These are phyloP conservation scores for Formica aserva DNA, from an alignment of 2,888 invertebrate genomes.

Conservation along the genomic window DNA sequence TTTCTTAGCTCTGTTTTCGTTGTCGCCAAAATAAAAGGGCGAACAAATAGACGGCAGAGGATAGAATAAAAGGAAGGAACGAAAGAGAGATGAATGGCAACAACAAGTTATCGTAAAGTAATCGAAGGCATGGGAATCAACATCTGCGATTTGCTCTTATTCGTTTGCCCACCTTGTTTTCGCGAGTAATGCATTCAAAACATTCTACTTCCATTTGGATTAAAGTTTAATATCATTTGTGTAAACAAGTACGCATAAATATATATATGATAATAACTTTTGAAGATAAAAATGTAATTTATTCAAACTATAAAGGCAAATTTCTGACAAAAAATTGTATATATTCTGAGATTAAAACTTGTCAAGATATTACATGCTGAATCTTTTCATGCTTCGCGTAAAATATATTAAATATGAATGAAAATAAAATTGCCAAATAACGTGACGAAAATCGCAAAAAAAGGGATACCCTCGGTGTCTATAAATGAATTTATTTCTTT, in stretches of 20 bases:
- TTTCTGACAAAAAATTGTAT: not conserved
- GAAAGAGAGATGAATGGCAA: conserved; percentile 27
- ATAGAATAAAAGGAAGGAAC: not conserved
- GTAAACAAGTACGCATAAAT: not conserved
- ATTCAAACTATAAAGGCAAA: not conserved
- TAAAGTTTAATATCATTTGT: not conserved
- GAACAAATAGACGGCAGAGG: conserved; percentile 1
- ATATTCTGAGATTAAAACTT: not conserved
- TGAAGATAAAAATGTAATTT: not conserved
- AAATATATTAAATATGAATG: not conserved
- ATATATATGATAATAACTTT: not conserved
- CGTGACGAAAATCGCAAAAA: not conserved
- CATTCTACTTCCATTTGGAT: not conserved
- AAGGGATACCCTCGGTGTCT: conserved; percentile 7
- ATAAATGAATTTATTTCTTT: not conserved
- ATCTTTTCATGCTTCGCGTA: not conserved
- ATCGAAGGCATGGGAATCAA: conserved; percentile 26
- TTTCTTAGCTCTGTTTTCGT: conserved; percentile 23
- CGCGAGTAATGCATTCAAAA: conserved; percentile 23
- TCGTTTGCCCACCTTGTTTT: conserved; percentile 21
- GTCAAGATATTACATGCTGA: not conserved
- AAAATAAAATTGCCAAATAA: not conserved
- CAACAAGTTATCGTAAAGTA: conserved; percentile 26
- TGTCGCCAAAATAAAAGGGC: conserved; percentile 22
- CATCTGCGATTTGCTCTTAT: conserved; percentile 34